These are phyloP conservation scores for Apocheima hispidaria DNA, from an alignment of 2,888 invertebrate species.

Conservation along the genomic window DNA sequence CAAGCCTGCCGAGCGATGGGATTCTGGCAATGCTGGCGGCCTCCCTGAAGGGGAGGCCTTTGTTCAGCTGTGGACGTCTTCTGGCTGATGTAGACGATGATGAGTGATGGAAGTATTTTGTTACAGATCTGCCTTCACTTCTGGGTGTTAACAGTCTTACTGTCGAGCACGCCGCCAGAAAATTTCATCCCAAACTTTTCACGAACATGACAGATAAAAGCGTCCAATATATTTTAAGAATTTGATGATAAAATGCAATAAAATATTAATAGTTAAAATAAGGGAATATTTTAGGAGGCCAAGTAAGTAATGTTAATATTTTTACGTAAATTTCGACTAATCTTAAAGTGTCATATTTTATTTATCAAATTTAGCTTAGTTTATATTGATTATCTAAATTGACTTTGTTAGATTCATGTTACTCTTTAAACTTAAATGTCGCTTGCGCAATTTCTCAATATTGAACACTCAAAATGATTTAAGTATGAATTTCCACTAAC, in stretches of 20 bases:
- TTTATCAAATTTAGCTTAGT: background rate
- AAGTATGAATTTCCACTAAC: too few species aligned
- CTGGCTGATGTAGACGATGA: too few species aligned
- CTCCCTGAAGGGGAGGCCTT: too few species aligned
- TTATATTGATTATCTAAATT: background rate
- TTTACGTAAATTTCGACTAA: background rate
- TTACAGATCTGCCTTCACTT: constrained; percentile 90
- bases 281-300: background rate
- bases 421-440: too few species aligned
- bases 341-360: background rate
- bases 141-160: constrained; percentile 93
- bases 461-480: too few species aligned
- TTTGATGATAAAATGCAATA: constrained; percentile 11
- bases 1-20: too few species aligned
- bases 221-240: constrained; percentile 13
- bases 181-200: constrained; percentile 52
- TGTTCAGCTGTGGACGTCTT: too few species aligned
- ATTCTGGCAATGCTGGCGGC: too few species aligned
- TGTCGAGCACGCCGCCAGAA: constrained; percentile 88
- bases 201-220: constrained; percentile 24
- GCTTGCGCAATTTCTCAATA: too few species aligned
- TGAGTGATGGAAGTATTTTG: too few species aligned
- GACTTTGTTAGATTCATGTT: too few species aligned
- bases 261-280: background rate
- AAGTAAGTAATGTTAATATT: constrained; percentile 3